Evolutionary conservation across 2,888 invertebrate species (phyloP), one percentile per base, ranked within the genome.

Genomic region (Drosophila prostipennis): DNA sequence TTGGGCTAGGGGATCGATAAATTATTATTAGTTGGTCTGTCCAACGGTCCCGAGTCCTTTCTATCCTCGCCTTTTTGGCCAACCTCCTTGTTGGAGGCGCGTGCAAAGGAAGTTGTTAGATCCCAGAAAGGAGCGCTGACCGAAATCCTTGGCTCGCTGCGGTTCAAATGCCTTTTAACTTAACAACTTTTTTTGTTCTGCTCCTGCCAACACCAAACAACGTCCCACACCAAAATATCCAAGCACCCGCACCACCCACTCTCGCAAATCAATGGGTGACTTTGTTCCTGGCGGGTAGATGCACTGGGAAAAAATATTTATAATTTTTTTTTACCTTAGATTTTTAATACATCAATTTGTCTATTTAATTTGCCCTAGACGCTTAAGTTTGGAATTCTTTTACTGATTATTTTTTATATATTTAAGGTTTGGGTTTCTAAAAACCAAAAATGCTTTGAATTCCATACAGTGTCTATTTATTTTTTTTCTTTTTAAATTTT

Each of bases 151-250:
- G 83, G 77, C 65, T 67, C 80, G 74, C 76, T 80, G 80, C 74
- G 89, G 88, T 89, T 89, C 88, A 89, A 89, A 86, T 80, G 89
- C 89, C 85, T 89, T 88, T 89, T 88, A 89, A 88, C 90, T 89
- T 89, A 85, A 83, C 86, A 89, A 89, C 85, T 89, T 89, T 88
- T 86, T 87, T 65, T 65, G 29, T 29, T 8, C 46, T 40, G 16
- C 26, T 39, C 40, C 87, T 81, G 90, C 80, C 78, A 78, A 89
- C 79, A 83, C 83, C 86, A 77, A 86, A 83, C 76, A 73, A 55
- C 64, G 58, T 2, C 67, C 54, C 46, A 39, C 34, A 14, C 40
- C 39, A 26, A 26, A 26, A 26, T 26, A 26, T 26, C 29, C 29
- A 29, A 6, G 7, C 7, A 29, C 40, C 39, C 39, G 46, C 53